A percentile compares a stretch with the other conserved stretches of the same genome.
Conservation (phyloP, 2,888 invertebrate species). For the Chrysomela aeneicollis region DNA sequence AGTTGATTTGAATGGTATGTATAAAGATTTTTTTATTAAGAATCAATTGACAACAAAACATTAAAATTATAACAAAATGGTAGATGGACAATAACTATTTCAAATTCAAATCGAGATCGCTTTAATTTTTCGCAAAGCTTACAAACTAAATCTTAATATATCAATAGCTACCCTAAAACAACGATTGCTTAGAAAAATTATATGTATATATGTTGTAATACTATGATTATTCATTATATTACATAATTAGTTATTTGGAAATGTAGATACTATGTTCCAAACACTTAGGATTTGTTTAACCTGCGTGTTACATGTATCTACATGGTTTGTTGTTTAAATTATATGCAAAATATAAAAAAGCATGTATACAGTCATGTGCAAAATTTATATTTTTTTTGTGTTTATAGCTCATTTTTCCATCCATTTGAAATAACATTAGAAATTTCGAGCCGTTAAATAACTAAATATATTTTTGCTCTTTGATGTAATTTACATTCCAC, state of each 20-base stretch:
- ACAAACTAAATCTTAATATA: conserved; percentile 62
- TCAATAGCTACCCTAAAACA: conserved; percentile 62
- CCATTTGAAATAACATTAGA: conserved; percentile 33
- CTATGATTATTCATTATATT: conserved; percentile 58
- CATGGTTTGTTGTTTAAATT: conserved; percentile 46
- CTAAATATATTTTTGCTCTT: conserved; percentile 25
- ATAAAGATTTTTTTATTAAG: conserved; percentile 45
- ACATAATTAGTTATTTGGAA: conserved; percentile 58
- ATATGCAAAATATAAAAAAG: conserved; percentile 61
- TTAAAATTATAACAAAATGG: conserved; percentile 51
- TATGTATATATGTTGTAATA: conserved; percentile 61
- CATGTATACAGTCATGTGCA: conserved; percentile 60
- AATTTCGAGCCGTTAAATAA: conserved; percentile 23
- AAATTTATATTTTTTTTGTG: conserved; percentile 47
- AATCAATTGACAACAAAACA: conserved; percentile 46
- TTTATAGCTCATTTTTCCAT: conserved; percentile 43
- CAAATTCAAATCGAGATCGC: conserved; percentile 59
- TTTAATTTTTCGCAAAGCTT: conserved; percentile 63
- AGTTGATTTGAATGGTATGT: conserved; percentile 17
- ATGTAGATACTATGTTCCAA: conserved; percentile 56
- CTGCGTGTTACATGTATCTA: conserved; percentile 52
- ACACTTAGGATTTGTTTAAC: conserved; percentile 50
- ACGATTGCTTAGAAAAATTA: conserved; percentile 64
- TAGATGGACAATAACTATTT: conserved; percentile 53
- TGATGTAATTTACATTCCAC: conserved; percentile 33